Evolutionary conservation across 2,113 vertebrate species (phyloP).

Genomic region (Cyanoderma ruficeps): DNA sequence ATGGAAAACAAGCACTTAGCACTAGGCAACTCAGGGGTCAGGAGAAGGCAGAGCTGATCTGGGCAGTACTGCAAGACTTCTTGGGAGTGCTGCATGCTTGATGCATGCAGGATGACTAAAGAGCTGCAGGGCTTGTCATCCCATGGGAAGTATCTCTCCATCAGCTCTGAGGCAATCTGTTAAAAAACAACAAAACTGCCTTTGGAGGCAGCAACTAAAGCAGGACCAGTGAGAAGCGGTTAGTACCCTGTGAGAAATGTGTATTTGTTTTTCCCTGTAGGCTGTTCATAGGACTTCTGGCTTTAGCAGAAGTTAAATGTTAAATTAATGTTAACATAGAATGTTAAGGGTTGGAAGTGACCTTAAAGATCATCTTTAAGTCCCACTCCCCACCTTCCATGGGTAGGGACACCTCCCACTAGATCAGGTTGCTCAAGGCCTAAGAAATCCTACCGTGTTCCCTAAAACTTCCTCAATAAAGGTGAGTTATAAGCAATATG

Average conservation of each 20-base stretch:
- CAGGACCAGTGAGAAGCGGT: not conserved
- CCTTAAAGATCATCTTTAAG: not conserved
- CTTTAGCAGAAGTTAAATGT: not conserved
- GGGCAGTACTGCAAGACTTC: not conserved
- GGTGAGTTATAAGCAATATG: not conserved
- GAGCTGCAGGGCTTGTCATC: not conserved
- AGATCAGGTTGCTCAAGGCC: not conserved
- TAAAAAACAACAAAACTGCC: not conserved
- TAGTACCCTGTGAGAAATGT: not conserved
- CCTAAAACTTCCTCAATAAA: not conserved
- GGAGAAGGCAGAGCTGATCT: not conserved
- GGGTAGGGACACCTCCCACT: not conserved
- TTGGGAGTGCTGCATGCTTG: not conserved
- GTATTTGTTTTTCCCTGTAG: not conserved
- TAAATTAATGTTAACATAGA: not conserved
- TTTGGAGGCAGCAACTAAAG: not conserved
- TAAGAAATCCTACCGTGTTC: not conserved
- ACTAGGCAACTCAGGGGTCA: rapidly evolving
- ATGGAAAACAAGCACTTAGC: not conserved
- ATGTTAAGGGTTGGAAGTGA: not conserved
- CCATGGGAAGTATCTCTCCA: not conserved
- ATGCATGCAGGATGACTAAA: not conserved
- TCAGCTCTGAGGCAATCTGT: not conserved
- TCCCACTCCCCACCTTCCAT: not conserved
- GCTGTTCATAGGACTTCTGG: not conserved